Evolutionary conservation across 2,888 invertebrate species (phyloP).

Genomic region (Linnaemya tessellans): DNA sequence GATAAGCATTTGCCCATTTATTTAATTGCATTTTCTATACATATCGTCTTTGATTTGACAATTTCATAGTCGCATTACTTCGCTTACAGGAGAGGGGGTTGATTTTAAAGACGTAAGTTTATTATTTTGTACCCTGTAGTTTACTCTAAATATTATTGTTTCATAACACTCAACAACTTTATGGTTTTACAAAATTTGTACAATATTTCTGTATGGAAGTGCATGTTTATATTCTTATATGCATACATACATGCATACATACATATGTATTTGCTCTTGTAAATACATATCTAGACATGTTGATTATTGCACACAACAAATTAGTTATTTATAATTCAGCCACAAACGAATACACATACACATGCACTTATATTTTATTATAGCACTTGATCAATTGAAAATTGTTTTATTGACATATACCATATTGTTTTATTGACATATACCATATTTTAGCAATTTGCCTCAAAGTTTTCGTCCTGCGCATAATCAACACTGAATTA

Average conservation of each 20-base stretch:
- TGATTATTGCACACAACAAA: no score
- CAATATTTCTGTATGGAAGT: not conserved
- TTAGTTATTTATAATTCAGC: no score
- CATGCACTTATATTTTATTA: no score
- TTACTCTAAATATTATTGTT: not conserved
- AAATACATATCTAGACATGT: no score
- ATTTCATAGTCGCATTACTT: not conserved
- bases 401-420: no score
- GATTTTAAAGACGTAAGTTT: not conserved
- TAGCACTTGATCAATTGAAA: no score
- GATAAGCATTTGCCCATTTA: slow-evolving; percentile 32
- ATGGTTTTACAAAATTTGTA: not conserved
- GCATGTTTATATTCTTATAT: not conserved
- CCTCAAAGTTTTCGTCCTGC: slow-evolving; percentile 38
- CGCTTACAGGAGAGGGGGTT: slow-evolving; percentile 70
- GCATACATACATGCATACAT: no score
- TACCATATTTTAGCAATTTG: not conserved
- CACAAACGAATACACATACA: not conserved
- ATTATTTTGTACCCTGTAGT: not conserved
- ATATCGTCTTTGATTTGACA: not conserved
- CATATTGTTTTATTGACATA: no score
- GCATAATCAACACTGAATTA: slow-evolving; percentile 58
- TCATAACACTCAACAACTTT: not conserved
- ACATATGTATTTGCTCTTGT: no score
- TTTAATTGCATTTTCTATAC: not conserved